Evolutionary conservation across 2,888 invertebrate species (phyloP).

Genomic region (Linnaemya vulpina): DNA sequence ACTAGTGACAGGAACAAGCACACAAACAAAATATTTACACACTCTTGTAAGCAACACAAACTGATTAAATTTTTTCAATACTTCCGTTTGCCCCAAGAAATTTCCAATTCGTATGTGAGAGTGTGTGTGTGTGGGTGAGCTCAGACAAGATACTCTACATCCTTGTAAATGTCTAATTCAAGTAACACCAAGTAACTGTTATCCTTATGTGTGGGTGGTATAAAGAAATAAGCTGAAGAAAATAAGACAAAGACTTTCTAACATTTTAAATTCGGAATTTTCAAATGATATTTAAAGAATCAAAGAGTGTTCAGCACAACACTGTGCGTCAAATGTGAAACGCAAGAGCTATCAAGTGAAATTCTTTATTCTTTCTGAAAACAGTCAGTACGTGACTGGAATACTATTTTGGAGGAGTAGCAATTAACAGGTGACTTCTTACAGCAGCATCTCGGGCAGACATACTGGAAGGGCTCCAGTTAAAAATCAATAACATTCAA

Average conservation of each 20-base stretch:
- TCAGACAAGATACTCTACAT: not conserved
- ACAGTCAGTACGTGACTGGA: not conserved
- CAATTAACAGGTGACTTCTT: no score
- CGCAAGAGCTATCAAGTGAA: not conserved
- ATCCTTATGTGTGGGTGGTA: conserved; percentile 16
- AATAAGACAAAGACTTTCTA: conserved; percentile 38
- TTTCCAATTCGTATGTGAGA: not conserved
- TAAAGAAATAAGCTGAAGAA: not conserved
- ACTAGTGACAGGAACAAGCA: not conserved
- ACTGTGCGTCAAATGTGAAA: not conserved
- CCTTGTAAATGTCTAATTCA: not conserved
- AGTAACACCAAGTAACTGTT: conserved; percentile 26
- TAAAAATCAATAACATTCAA: not conserved
- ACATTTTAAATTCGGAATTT: conserved; percentile 32
- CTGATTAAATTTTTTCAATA: conserved; percentile 38
- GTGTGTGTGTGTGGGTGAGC: not conserved
- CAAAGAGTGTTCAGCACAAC: conserved; percentile 4
- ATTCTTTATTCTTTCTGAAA: no score
- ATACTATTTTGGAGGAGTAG: not conserved
- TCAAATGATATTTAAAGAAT: conserved; percentile 21
- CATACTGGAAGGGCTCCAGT: no score
- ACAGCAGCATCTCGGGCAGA: no score
- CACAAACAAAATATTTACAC: not conserved
- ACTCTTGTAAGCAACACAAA: conserved; percentile 28
- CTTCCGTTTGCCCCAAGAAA: not conserved